Evolutionary conservation across 2,113 vertebrate species (phyloP).

Genomic region (Psilopsiagon aurifrons): DNA sequence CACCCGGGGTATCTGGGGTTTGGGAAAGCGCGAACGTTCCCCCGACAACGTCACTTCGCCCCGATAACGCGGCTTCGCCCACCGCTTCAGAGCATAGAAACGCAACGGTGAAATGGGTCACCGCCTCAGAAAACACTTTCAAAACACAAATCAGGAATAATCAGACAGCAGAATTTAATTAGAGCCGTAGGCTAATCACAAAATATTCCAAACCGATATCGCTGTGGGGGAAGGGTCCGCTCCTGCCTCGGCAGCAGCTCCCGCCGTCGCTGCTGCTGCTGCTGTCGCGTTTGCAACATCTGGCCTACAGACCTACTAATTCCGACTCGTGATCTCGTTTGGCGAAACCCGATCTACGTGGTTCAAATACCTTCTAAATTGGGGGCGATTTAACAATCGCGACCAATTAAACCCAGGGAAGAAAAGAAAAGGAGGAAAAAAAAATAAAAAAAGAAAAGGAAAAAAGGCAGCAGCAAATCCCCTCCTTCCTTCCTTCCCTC

Average conservation of each 20-base stretch:
- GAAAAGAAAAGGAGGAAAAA: background rate
- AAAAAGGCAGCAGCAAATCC: slow-evolving; percentile 20
- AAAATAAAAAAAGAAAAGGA: background rate
- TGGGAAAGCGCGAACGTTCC: background rate
- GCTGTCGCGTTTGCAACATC: slow-evolving; percentile 74
- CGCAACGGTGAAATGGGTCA: slow-evolving; percentile 27
- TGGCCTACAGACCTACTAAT: slow-evolving; percentile 81
- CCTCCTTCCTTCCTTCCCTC: background rate
- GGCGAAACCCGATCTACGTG: slow-evolving; percentile 73
- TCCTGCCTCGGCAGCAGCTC: slow-evolving; percentile 28
- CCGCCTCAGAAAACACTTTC: slow-evolving; percentile 1
- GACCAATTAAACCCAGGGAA: slow-evolving; percentile 60
- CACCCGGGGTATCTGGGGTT: background rate
- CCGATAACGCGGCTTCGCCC: background rate
- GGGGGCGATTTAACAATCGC: slow-evolving; percentile 70
- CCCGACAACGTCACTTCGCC: background rate
- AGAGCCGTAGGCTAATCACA: slow-evolving; percentile 42
- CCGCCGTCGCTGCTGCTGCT: slow-evolving; percentile 27
- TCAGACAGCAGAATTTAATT: slow-evolving; percentile 52
- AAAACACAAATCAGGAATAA: slow-evolving; percentile 54
- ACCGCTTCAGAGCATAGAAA: background rate
- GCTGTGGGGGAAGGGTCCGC: slow-evolving; percentile 20
- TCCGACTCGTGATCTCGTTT: slow-evolving; percentile 69
- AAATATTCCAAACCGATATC: slow-evolving; percentile 64
- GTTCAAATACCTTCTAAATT: slow-evolving; percentile 77